Base-by-base conservation (phyloP, 1,140 invertebrate species). In the Dendrolimus punctatus region DNA sequence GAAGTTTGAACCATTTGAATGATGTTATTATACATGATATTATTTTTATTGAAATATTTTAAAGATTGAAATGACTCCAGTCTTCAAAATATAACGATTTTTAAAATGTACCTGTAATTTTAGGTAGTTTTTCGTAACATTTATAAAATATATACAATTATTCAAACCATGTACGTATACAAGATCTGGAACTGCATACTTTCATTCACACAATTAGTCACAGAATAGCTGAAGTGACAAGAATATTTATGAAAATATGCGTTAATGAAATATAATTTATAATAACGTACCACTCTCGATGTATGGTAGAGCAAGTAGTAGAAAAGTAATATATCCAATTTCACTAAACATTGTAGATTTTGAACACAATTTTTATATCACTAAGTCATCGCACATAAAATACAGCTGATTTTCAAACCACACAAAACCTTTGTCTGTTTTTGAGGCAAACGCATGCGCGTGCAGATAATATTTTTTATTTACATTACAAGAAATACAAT, bases 381-480 rank as follows among this genome's bases (percentile, higher is more conserved):
- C 80, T 80, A 81, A 84, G 76, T 79, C 83, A 86, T 86, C 60
- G 76, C 83, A 86, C 76, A 75, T 61, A 73, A 55, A 69, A 73
- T 87, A 86, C 88, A 89, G 88, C 88, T 89, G 88, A 89, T 87
- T 87, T 81, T 76, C 73, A 80, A 84, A 80, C 68, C 75, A 87
- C 79, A 88, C 82, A 85, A 87, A 88, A 89, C 87, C 87, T 89
- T 88, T 89, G 87, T 88, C 84, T 87, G 82, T 87, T 87, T 83
- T 84, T 72, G 66, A 80, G 74, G 73, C 64, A 76, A 79, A 80
- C 86, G 85, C 85, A 87, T 87, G 86, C 85, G 85, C 85, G 80
- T 69, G 62, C 73, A 73, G 80, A 77, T 68, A 79, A 81, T 82
- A 82, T 83, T 82, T 85, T 80, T 81, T 87, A 87, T 85, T 85